phyloP scores from a whole-genome alignment of 92 coral and sea anemone genomes.

The Porites lobata region DNA sequence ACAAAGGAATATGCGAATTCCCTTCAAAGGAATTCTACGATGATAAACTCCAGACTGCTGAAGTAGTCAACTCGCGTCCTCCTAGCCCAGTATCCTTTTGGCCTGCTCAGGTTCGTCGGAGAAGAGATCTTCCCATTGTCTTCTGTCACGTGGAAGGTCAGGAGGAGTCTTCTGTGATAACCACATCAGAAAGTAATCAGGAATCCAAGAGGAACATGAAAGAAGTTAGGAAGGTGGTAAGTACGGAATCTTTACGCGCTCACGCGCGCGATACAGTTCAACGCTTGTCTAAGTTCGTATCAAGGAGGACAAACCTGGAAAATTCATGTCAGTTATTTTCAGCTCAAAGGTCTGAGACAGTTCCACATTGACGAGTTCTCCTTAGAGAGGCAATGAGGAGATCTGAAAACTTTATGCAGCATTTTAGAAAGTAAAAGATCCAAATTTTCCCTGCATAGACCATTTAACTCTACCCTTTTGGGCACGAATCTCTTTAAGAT shows the following conservation, averaged over 20 bases:
- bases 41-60: slow-evolving; percentile 66
- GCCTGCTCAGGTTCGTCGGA: slow-evolving; percentile 65
- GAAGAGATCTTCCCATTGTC: slow-evolving; percentile 62
- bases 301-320: background rate
- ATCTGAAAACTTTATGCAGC: too few relatives aligned
- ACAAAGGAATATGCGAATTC: slow-evolving; percentile 77
- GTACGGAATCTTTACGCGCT: background rate
- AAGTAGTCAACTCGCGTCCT: slow-evolving; percentile 54
- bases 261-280: background rate
- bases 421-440: too few relatives aligned
- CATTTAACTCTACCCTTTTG: too few relatives aligned
- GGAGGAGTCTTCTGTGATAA: slow-evolving; percentile 66
- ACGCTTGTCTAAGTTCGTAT: background rate
- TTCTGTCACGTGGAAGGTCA: slow-evolving; percentile 86
- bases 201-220: slow-evolving; percentile 83
- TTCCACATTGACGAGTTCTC: too few relatives aligned
- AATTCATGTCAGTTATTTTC: too few relatives aligned
- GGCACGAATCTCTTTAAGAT: too few relatives aligned
- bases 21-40: slow-evolving; percentile 78
- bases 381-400: too few relatives aligned
- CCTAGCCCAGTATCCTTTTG: slow-evolving; percentile 69
- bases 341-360: too few relatives aligned
- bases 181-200: slow-evolving; percentile 76
- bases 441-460: too few relatives aligned
- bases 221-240: slow-evolving; percentile 75